Evolutionary conservation across 23 tunicate genomes (phyloP).

Genomic region (Styela plicata): DNA sequence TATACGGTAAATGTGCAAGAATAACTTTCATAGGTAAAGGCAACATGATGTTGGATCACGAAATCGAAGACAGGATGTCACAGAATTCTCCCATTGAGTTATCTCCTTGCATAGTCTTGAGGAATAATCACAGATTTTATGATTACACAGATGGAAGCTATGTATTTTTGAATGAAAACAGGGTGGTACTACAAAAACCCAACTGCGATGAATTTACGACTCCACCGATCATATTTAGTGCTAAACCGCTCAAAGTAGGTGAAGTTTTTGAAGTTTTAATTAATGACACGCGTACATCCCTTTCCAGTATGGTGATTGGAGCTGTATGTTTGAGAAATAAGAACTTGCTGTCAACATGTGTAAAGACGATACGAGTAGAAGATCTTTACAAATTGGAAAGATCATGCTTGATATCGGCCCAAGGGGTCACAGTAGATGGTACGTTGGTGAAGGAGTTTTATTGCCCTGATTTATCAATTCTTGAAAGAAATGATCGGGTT

Average conservation of each 20-base stretch:
- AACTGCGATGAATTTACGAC: neutral
- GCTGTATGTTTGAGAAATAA: neutral
- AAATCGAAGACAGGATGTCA: neutral
- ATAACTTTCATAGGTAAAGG: neutral
- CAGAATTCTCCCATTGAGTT: neutral
- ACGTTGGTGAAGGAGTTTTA: neutral
- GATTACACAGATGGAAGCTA: neutral
- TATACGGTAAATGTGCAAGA: neutral
- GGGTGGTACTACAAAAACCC: neutral
- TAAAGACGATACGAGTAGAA: neutral
- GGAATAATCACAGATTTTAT: neutral
- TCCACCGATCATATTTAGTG: neutral
- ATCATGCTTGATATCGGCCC: neutral
- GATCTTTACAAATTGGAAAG: neutral
- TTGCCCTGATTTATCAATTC: neutral
- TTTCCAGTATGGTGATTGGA: neutral
- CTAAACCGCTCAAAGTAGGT: conserved; percentile 4
- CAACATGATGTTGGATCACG: neutral
- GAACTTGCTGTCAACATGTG: neutral
- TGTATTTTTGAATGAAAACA: neutral
- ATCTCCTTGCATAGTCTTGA: neutral
- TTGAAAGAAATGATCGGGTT: neutral
- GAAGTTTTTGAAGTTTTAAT: neutral
- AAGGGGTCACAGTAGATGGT: neutral
- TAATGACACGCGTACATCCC: neutral